Evolutionary conservation across 2,113 vertebrate genomes (phyloP).

Genomic region (Dipodomys spectabilis): DNA sequence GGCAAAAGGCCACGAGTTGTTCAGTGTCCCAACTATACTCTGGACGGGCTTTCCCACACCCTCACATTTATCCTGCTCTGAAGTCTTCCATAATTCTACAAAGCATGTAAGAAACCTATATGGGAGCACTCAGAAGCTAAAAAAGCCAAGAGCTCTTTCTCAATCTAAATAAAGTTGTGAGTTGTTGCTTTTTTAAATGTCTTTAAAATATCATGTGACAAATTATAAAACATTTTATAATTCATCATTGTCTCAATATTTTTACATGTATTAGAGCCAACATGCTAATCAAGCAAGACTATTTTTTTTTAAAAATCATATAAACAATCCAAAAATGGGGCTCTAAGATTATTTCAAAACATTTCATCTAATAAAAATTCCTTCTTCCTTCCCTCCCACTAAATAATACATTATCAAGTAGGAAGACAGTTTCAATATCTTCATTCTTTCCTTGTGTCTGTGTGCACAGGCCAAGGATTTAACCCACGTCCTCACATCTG

Average conservation of each 20-base stretch:
- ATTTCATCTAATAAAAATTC: neutral
- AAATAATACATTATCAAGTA: neutral
- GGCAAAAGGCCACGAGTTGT: too few species aligned
- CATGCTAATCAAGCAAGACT: neutral
- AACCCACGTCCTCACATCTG: neutral
- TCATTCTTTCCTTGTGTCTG: neutral
- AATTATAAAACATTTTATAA: conserved; percentile 10
- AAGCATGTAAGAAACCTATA: neutral
- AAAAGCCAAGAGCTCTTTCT: conserved; percentile 24
- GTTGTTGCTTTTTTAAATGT: neutral
- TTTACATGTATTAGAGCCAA: neutral
- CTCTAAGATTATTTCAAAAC: neutral
- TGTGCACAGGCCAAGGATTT: neutral
- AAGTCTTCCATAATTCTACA: neutral
- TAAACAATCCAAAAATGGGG: neutral
- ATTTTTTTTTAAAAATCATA: neutral
- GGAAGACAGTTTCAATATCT: neutral
- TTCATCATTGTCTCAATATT: conserved; percentile 34
- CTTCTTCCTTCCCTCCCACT: neutral
- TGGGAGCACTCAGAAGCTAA: neutral
- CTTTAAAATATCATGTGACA: conserved; percentile 15
- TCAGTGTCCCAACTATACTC: neutral
- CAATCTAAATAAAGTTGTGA: neutral
- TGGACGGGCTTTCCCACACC: neutral
- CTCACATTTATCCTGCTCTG: neutral